Evolutionary conservation across 2,113 vertebrate genomes (phyloP).

Genomic region (Aldabrachelys gigantea): DNA sequence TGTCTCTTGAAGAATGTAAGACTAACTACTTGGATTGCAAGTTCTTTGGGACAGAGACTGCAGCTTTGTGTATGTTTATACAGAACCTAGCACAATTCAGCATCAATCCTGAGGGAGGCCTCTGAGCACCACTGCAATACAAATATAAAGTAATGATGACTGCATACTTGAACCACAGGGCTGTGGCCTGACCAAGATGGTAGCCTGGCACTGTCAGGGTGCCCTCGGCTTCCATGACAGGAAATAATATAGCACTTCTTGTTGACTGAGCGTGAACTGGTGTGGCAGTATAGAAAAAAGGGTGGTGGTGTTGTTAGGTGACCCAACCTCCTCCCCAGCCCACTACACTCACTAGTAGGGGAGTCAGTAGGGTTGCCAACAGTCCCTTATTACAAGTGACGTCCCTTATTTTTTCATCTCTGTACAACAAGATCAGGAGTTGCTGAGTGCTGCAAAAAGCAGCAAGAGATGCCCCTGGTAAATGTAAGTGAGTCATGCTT

Average conservation of each 20-base stretch:
- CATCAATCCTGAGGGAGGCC: neutral
- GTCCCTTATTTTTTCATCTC: no score
- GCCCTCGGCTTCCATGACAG: neutral
- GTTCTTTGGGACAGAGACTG: neutral
- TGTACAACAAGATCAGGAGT: no score
- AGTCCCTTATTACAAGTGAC: no score
- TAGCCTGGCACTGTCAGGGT: neutral
- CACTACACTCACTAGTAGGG: no score
- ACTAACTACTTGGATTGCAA: neutral
- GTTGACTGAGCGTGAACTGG: neutral
- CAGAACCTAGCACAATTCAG: neutral
- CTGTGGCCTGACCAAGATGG: neutral
- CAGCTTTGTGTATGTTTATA: neutral
- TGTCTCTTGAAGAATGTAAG: neutral
- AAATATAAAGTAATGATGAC: neutral
- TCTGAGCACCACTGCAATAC: neutral
- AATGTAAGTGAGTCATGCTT: no score
- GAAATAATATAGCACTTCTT: neutral
- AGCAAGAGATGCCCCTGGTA: no score
- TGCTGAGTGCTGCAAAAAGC: no score
- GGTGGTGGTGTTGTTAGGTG: neutral
- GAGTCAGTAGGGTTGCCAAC: no score
- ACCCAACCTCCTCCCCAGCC: neutral
- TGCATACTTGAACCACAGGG: neutral
- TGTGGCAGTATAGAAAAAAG: neutral